Conservation (phyloP, 2,888 invertebrate genomes). For the Lordiphosa andalusiaca region DNA sequence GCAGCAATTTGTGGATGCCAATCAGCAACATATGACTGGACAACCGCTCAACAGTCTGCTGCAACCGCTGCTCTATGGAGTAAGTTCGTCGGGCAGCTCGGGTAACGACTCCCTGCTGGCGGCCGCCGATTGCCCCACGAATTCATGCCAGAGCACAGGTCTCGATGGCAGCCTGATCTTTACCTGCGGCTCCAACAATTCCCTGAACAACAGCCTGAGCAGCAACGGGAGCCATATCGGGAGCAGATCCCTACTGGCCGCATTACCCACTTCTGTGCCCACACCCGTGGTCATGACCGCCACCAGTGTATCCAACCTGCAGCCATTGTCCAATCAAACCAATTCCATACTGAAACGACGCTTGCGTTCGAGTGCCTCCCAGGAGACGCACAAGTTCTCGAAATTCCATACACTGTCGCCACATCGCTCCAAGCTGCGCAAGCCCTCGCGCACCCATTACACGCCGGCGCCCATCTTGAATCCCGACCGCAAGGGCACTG, state of each 20-base stretch:
- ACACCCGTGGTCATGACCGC: slow-evolving; percentile 13
- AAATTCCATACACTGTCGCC: slow-evolving; percentile 76
- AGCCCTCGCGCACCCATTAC: slow-evolving; percentile 83
- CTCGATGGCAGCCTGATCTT: slow-evolving; percentile 52
- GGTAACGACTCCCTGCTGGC: slow-evolving; percentile 38
- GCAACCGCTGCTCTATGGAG: slow-evolving; percentile 43
- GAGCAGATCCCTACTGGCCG: slow-evolving; percentile 59
- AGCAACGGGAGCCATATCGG: slow-evolving; percentile 65
- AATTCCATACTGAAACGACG: slow-evolving; percentile 79
- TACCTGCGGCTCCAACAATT: slow-evolving; percentile 76
- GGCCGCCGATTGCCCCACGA: slow-evolving; percentile 23
- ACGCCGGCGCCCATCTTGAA: slow-evolving; percentile 97
- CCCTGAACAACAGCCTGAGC: slow-evolving; percentile 67
- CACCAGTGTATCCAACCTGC: slow-evolving; percentile 53
- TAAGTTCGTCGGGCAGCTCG: slow-evolving; percentile 13
- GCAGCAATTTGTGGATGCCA: slow-evolving; percentile 52
- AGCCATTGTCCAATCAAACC: slow-evolving; percentile 76
- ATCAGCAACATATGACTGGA: slow-evolving; percentile 41
- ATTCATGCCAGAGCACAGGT: slow-evolving; percentile 45
- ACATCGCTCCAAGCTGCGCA: slow-evolving; percentile 78
- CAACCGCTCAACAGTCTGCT: slow-evolving; percentile 60
- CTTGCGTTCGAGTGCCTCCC: slow-evolving; percentile 69
- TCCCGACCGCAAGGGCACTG: slow-evolving; percentile 93
- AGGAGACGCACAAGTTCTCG: slow-evolving; percentile 65
- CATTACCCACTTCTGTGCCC: slow-evolving; percentile 41